phyloP scores from a whole-genome alignment of 2,888 invertebrate genomes.

The Augochlorella aurata region DNA sequence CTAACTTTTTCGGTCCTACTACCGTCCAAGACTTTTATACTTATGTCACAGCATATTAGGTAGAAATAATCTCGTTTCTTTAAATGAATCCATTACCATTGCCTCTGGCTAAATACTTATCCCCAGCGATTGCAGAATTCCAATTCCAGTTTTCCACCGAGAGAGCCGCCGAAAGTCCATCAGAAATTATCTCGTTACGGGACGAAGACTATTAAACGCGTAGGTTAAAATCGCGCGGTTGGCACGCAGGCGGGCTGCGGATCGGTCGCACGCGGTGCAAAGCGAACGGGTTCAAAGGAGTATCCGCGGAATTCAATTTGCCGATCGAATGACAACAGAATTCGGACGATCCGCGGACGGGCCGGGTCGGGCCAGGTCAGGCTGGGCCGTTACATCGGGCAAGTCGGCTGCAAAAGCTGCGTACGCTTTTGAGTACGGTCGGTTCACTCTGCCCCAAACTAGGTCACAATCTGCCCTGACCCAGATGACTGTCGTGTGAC shows the following conservation, averaged over 20 bases:
- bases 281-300: constrained; percentile 35
- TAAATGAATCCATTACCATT: too few relatives aligned
- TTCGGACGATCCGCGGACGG: constrained; percentile 7
- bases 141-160: background rate
- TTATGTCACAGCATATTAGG: too few relatives aligned
- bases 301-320: constrained; percentile 46
- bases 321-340: constrained; percentile 28
- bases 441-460: constrained; percentile 60
- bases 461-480: constrained; percentile 77
- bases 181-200: constrained; percentile 20
- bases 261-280: constrained; percentile 3
- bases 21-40: too few relatives aligned
- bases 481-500: constrained; percentile 77
- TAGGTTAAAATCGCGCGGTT: constrained; percentile 18
- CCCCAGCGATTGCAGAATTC: background rate
- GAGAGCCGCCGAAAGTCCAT: background rate
- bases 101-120: too few relatives aligned
- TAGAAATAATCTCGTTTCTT: too few relatives aligned
- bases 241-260: background rate
- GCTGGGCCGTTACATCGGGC: background rate
- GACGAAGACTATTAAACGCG: constrained; percentile 11
- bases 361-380: background rate
- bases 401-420: constrained; percentile 63
- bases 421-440: constrained; percentile 61
- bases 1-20: too few relatives aligned